These are phyloP conservation scores for Temnothorax ravouxi DNA, from an alignment of 2,888 invertebrate genomes.

Conservation along the genomic window DNA sequence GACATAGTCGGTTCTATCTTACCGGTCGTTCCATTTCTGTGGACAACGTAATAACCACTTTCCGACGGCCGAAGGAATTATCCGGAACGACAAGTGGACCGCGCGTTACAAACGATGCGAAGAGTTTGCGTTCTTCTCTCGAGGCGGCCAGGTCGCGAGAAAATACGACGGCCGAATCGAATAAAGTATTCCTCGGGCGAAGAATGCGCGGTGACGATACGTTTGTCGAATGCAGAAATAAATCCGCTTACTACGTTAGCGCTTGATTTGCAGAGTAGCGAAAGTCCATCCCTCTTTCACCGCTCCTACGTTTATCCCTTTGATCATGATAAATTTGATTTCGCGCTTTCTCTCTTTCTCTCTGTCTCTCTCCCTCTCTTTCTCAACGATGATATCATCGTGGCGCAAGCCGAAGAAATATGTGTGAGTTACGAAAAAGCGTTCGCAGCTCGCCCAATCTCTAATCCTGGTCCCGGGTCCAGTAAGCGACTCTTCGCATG, in stretches of 20 bases:
- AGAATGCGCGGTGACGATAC: constrained; percentile 55
- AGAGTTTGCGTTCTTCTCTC: constrained; percentile 40
- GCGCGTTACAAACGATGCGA: constrained; percentile 51
- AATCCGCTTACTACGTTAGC: constrained; percentile 55
- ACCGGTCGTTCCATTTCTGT: constrained; percentile 66
- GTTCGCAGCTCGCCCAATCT: background rate
- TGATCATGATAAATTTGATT: constrained; percentile 54
- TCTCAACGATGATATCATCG: constrained; percentile 37
- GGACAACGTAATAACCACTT: constrained; percentile 75
- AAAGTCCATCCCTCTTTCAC: constrained; percentile 49
- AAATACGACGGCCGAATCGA: constrained; percentile 36
- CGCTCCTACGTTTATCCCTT: constrained; percentile 49
- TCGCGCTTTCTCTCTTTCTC: background rate
- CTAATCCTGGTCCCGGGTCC: constrained; percentile 37
- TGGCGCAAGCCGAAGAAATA: constrained; percentile 44
- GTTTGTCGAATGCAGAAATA: constrained; percentile 57
- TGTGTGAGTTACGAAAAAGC: constrained; percentile 53
- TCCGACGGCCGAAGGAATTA: constrained; percentile 67
- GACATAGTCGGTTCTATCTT: constrained; percentile 58
- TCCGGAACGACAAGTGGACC: constrained; percentile 52
- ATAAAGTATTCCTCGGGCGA: constrained; percentile 48
- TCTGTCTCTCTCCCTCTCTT: background rate
- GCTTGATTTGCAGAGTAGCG: constrained; percentile 54
- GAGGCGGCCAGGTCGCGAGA: constrained; percentile 17
- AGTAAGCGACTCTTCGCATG: constrained; percentile 72